These are phyloP conservation scores for Ectemnius lituratus DNA, from an alignment of 2,888 invertebrate species.

Conservation along the genomic window DNA sequence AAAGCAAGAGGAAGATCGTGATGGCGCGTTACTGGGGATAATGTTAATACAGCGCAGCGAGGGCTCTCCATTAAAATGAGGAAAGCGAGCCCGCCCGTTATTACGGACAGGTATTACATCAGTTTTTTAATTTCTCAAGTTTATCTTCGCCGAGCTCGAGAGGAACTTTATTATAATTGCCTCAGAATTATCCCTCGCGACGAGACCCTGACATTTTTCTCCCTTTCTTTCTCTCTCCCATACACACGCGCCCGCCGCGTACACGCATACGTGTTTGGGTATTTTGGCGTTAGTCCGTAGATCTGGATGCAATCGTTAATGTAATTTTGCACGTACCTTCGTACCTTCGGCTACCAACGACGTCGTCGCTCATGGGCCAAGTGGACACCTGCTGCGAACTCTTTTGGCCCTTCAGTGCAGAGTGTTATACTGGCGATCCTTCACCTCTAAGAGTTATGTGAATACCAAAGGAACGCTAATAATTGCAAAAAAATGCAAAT, in stretches of 20 bases:
- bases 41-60: conserved; percentile 30
- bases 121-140: conserved; percentile 43
- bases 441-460: no score
- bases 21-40: conserved; percentile 13
- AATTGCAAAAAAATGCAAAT: no score
- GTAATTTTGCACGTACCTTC: neutral
- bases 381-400: neutral
- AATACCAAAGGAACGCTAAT: no score
- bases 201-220: neutral
- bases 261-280: neutral
- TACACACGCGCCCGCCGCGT: no score
- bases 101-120: conserved; percentile 38
- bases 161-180: conserved; percentile 43
- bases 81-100: conserved; percentile 33
- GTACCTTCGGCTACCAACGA: neutral
- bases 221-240: neutral
- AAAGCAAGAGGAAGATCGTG: neutral
- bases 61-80: conserved; percentile 39
- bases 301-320: conserved; percentile 2
- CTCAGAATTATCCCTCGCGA: conserved; percentile 33
- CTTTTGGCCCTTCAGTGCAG: no score
- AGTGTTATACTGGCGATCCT: no score
- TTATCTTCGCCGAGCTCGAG: conserved; percentile 17
- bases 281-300: neutral
- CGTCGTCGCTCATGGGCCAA: neutral